Base-by-base conservation (phyloP, 2,113 vertebrate genomes). In the Callaeas wilsoni region DNA sequence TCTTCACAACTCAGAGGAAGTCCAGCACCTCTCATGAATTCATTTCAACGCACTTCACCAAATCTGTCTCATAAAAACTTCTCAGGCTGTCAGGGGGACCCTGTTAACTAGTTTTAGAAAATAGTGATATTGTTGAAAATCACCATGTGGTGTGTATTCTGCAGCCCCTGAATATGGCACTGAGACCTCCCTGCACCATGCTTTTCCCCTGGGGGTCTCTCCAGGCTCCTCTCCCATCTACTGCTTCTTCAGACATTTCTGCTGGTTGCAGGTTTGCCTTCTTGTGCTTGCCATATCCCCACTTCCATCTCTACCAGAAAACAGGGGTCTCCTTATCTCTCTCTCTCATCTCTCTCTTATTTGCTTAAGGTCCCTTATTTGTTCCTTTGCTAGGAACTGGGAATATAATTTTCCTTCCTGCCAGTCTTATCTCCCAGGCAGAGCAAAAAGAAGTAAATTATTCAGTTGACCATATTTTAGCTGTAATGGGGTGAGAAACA, bases 381-480 rank as follows among this genome's bases (percentile, higher is more conserved):
- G 30, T 73, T 84, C 44, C 33, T 63, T 9, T 82, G 20, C 42
- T 56, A 35, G 21, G 41, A 60, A 37, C 29, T 88, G 44, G 29
- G 55, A 79, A 73, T 62, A 69, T 8, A 17, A 75, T 84, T 87
- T 87, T 87, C 57, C 42, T 95, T 96, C 47, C 29, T 35, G 35
- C 52, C 64, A 63, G 12, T 63, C 74, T 90, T 92, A 65, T 80
- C 68, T 92, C 33, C 13, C 47, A 83, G 63, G 22, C n/a, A 94
- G 56, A 82, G 35, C n/a, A 90, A 81, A 84, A 90, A 82, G 16
- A 85, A 67, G 52, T 67, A 89, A 90, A 76, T 91, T 76, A 90
- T 77, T 93, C 53, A 74, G 63, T 57, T 96, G 68, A 71, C 90
- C 87, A 70, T 55, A 83, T 89, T 93, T 90, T 85, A 85, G 37